Evolutionary conservation across 2,113 vertebrate species (phyloP), one percentile per base, ranked within the genome.

Genomic region (Micronycteris hirsuta): DNA sequence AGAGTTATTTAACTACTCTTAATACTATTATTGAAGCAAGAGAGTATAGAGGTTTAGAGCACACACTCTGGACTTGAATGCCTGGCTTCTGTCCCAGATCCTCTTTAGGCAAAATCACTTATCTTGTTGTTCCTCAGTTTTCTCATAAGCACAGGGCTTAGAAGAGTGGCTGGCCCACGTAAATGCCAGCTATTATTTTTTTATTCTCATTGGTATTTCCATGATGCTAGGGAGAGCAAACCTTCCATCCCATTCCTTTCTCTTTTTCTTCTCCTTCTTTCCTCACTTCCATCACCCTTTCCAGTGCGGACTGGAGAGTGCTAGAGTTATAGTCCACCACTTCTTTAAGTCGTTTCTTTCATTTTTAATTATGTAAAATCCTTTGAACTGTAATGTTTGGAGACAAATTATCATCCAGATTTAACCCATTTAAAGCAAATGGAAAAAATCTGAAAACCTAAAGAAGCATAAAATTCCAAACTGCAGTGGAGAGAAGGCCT

Each of bases 361-460:
- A 49, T 91, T 93, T 94, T 74, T 92, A 89, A 89, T 85, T 80
- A 93, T 36, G 56, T 74, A 93, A 38, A 70, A 70, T 73, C 17
- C 19, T 81, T 68, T 89, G 74, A 92, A 78, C 89, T 47, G 1
- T n/a, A 45, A 92, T 49, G 33, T 86, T n/a, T 68, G 45, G 83
- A 54, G 41, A 68, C 17, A 86, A 76, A 85, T 89, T 45, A 83
- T 85, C 84, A 28, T 56, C 82, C 14, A 68, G 16, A 61, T 78
- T 93, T 89, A 58, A 85, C 26, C 78, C 73, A 86, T 31, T 52
- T 89, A 77, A 95, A 70, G 36, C 19, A 96, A 96, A 71, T 41
- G 24, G 45, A 93, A 92, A 96, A 89, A 58, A 94, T 63, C 61
- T 86, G 74, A 93, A 93, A 85, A 85, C 61, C 68, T 58, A 77